phyloP scores from a whole-genome alignment of 1,140 invertebrate genomes.

The Euwallacea fornicatus region DNA sequence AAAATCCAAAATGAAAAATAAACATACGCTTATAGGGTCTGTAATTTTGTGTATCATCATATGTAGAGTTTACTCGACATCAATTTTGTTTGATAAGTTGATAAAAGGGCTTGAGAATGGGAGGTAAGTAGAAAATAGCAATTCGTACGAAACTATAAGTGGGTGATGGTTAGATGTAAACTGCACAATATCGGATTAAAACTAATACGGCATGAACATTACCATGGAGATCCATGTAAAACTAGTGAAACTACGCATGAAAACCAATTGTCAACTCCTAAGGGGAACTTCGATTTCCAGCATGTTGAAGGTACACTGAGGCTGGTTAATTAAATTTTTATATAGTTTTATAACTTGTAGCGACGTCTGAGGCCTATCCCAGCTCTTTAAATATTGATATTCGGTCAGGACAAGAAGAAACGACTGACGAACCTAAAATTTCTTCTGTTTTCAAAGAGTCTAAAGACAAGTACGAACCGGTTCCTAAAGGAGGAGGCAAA shows the following conservation, averaged over 20 bases:
- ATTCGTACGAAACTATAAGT: background rate
- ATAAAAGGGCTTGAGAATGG: too few species aligned
- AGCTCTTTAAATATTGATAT: background rate
- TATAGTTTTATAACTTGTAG: background rate
- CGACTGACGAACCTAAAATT: background rate
- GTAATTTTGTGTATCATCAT: too few species aligned
- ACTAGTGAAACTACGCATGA: background rate
- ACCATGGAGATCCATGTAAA: slow-evolving; percentile 12
- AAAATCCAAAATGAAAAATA: too few species aligned
- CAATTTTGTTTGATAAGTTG: too few species aligned
- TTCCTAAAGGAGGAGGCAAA: background rate
- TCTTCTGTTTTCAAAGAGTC: background rate
- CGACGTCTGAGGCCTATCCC: background rate
- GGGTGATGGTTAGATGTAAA: slow-evolving; percentile 10
- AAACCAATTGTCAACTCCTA: background rate
- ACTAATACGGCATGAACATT: slow-evolving; percentile 8
- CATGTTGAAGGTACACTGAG: too few species aligned
- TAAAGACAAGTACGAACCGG: background rate
- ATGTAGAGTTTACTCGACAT: too few species aligned
- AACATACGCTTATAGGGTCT: too few species aligned
- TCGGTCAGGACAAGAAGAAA: background rate
- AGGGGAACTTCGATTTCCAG: too few species aligned
- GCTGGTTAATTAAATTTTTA: too few species aligned
- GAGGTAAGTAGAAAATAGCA: too few species aligned
- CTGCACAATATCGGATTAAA: slow-evolving; percentile 14